Percentiles rank a stretch among this genome's conserved stretches.
Evolutionary conservation across 2,888 invertebrate genomes (phyloP).

Genomic region (Rhagonycha fulva): DNA sequence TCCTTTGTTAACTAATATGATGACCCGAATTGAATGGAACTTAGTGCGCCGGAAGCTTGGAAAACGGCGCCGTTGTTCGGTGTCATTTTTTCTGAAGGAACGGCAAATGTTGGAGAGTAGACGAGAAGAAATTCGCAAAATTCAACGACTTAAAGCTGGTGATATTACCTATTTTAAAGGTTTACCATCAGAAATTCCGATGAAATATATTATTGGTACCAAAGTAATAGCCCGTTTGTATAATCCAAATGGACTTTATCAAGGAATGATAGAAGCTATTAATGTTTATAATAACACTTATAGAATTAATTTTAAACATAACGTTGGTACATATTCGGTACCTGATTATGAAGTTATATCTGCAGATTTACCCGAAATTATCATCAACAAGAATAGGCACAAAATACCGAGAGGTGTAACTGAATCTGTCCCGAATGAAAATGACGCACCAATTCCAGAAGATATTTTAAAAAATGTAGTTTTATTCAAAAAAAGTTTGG

Average conservation of each 20-base stretch:
- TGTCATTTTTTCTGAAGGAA: slow-evolving; percentile 95
- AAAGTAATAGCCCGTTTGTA: slow-evolving; percentile 90
- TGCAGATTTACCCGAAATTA: slow-evolving; percentile 88
- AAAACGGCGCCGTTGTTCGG: slow-evolving; percentile 92
- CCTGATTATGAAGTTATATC: slow-evolving; percentile 96
- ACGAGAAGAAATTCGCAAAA: slow-evolving; percentile 85
- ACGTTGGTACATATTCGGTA: slow-evolving; percentile 93
- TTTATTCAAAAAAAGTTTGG: slow-evolving; percentile 82
- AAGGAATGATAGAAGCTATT: slow-evolving; percentile 87
- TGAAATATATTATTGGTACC: slow-evolving; percentile 94
- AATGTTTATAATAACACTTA: slow-evolving; percentile 94
- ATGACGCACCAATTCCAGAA: slow-evolving; percentile 78
- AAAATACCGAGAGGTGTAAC: slow-evolving; percentile 70
- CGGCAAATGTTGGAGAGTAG: slow-evolving; percentile 87
- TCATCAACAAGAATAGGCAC: slow-evolving; percentile 81
- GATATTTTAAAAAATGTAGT: slow-evolving; percentile 86
- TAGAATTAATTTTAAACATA: slow-evolving; percentile 90
- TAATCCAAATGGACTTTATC: slow-evolving; percentile 92
- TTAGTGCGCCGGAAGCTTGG: slow-evolving; percentile 95
- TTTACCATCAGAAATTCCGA: slow-evolving; percentile 90
- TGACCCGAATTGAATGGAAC: slow-evolving; percentile 93
- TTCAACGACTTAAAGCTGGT: slow-evolving; percentile 88
- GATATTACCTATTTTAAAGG: slow-evolving; percentile 80
- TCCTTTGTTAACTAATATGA: slow-evolving; percentile 82
- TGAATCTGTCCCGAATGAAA: slow-evolving; percentile 62